These are phyloP conservation scores for Danio jaintianensis DNA, from an alignment of 2,797 vertebrate genomes.

Conservation along the genomic window DNA sequence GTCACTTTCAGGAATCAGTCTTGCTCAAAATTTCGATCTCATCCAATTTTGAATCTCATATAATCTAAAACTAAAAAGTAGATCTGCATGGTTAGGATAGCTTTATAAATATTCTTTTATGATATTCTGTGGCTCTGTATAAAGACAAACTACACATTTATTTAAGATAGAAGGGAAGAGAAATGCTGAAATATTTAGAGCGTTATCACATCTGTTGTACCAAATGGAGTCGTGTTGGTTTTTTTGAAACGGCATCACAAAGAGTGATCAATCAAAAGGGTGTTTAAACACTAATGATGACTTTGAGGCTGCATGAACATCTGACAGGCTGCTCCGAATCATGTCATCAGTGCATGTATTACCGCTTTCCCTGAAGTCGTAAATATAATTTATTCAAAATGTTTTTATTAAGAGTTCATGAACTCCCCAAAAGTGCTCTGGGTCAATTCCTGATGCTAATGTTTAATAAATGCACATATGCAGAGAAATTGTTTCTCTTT, in stretches of 20 bases:
- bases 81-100: too few species aligned
- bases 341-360: not conserved
- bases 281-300: constrained; percentile 33
- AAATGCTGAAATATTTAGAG: not conserved
- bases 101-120: too few species aligned
- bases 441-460: not conserved
- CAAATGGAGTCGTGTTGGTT: constrained; percentile 11
- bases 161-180: not conserved
- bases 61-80: too few species aligned
- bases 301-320: constrained; percentile 33
- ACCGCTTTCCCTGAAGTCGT: not conserved
- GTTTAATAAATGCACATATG: not conserved
- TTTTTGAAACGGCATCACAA: constrained; percentile 15
- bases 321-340: constrained; percentile 34
- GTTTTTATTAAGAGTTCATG: constrained; percentile 33
- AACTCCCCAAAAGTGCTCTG: not conserved
- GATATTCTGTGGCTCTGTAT: not conserved
- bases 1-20: too few species aligned
- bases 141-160: not conserved
- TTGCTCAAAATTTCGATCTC: too few species aligned
- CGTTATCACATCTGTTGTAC: constrained; percentile 17
- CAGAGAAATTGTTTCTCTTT: not conserved
- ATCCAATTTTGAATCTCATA: too few species aligned
- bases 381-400: constrained; percentile 25
- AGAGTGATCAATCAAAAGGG: constrained; percentile 38